phyloP scores from a whole-genome alignment of 1,140 invertebrate genomes.

The Drosophila navojoa region DNA sequence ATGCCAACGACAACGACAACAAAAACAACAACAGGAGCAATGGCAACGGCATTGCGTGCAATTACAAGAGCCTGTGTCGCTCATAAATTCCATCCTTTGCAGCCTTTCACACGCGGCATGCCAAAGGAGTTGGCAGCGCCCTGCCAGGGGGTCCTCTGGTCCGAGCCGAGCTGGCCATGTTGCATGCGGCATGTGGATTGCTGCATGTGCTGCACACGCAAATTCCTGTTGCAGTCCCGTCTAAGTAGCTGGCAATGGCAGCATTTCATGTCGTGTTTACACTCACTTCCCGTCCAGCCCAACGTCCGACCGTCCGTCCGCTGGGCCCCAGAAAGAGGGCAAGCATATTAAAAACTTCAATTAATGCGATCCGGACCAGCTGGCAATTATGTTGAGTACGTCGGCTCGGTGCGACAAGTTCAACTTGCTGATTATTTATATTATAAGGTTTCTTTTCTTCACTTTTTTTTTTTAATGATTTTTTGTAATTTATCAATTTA shows the following conservation, averaged over 20 bases:
- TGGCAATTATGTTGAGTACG: conserved; percentile 47
- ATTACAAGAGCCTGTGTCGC: conserved; percentile 60
- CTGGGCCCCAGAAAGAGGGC: conserved; percentile 32
- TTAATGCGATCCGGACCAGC: conserved; percentile 51
- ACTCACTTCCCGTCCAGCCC: conserved; percentile 66
- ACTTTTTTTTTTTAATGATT: conserved; percentile 21
- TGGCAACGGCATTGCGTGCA: conserved; percentile 70
- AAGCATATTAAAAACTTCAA: conserved; percentile 71
- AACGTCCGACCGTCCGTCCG: background rate
- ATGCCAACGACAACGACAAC: conserved; percentile 23
- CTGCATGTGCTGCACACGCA: conserved; percentile 49
- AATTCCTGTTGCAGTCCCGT: conserved; percentile 56
- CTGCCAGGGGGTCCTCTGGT: conserved; percentile 14
- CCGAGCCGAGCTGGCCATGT: conserved; percentile 40
- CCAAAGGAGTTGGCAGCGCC: conserved; percentile 58
- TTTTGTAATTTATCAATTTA: conserved; percentile 61
- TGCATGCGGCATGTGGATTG: conserved; percentile 34
- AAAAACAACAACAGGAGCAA: conserved; percentile 15
- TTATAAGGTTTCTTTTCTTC: conserved; percentile 67
- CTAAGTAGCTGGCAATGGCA: conserved; percentile 62
- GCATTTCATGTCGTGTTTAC: conserved; percentile 80
- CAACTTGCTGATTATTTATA: conserved; percentile 68
- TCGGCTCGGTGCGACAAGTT: conserved; percentile 61
- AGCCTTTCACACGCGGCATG: conserved; percentile 44
- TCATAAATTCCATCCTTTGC: conserved; percentile 74